Percentiles rank a stretch among this genome's conserved stretches.
Evolutionary conservation across 2,113 vertebrate genomes (phyloP).

Genomic region (Lasiurus borealis): DNA sequence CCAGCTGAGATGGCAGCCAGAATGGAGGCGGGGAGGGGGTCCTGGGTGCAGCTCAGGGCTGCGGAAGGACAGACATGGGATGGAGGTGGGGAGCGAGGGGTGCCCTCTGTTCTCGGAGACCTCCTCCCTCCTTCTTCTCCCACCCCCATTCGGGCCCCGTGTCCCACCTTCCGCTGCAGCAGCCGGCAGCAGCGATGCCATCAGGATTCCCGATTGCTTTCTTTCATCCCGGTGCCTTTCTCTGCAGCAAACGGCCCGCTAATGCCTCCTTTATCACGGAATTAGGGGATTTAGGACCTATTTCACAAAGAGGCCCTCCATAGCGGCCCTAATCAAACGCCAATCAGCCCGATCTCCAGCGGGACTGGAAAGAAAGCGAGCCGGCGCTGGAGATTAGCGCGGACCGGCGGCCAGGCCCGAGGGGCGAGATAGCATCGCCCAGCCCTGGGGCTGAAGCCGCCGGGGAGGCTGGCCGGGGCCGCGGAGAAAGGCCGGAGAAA

Average conservation of each 20-base stretch:
- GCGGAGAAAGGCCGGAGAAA: conserved; percentile 78
- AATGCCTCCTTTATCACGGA: conserved; percentile 94
- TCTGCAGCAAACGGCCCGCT: conserved; percentile 92
- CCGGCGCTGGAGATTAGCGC: conserved; percentile 90
- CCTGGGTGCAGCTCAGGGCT: not conserved
- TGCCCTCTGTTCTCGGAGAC: not conserved
- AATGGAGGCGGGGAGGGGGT: too few species aligned
- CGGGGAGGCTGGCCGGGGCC: not conserved
- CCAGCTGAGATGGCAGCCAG: not conserved
- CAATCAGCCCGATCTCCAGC: conserved; percentile 92
- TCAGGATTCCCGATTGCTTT: conserved; percentile 91
- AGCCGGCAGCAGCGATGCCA: conserved; percentile 83
- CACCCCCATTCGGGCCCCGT: not conserved
- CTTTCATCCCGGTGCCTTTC: conserved; percentile 91
- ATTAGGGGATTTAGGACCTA: conserved; percentile 97
- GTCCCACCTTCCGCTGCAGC: not conserved
- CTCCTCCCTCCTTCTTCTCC: not conserved
- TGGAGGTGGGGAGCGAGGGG: not conserved
- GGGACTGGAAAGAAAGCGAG: conserved; percentile 86
- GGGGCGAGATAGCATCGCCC: conserved; percentile 70
- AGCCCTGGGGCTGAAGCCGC: conserved; percentile 21
- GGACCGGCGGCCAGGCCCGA: not conserved
- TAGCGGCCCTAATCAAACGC: conserved; percentile 91
- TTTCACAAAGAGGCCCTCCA: conserved; percentile 90
- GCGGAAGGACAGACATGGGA: not conserved